A percentile compares a stretch with the other conserved stretches of the same genome.
These are phyloP conservation scores for Philhelius pedissequus DNA, from an alignment of 2,888 invertebrate species.

Conservation along the genomic window DNA sequence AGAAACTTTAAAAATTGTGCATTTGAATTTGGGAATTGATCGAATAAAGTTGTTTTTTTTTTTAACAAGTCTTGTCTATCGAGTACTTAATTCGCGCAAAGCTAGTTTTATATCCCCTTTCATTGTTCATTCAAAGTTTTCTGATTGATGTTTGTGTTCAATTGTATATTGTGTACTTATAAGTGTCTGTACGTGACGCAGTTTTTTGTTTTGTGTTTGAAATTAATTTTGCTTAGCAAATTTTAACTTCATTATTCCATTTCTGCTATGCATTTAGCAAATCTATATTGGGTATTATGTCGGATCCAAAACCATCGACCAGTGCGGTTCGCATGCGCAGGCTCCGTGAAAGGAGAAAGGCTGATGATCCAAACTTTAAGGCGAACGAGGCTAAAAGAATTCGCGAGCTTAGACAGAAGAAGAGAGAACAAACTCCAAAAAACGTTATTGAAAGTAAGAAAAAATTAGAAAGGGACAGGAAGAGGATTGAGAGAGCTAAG, in stretches of 20 bases:
- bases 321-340: too few species aligned
- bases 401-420: background rate
- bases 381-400: too few species aligned
- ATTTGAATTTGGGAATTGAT: too few species aligned
- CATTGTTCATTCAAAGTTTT: background rate
- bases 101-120: background rate
- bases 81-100: too few species aligned
- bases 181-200: too few species aligned
- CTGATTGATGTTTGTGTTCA: background rate
- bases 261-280: background rate
- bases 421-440: background rate
- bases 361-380: too few species aligned
- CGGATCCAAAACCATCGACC: background rate
- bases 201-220: background rate
- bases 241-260: background rate
- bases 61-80: too few species aligned
- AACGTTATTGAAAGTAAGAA: background rate
- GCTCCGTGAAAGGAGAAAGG: too few species aligned
- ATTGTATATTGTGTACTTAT: too few species aligned
- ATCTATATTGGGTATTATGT: background rate
- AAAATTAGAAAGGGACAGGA: background rate
- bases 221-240: background rate
- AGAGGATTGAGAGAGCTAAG: too few species aligned
- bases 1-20: too few species aligned
- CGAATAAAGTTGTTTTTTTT: too few species aligned